Conservation (phyloP, 2,888 invertebrate species). For the Epiperipatus broadwayi region DNA sequence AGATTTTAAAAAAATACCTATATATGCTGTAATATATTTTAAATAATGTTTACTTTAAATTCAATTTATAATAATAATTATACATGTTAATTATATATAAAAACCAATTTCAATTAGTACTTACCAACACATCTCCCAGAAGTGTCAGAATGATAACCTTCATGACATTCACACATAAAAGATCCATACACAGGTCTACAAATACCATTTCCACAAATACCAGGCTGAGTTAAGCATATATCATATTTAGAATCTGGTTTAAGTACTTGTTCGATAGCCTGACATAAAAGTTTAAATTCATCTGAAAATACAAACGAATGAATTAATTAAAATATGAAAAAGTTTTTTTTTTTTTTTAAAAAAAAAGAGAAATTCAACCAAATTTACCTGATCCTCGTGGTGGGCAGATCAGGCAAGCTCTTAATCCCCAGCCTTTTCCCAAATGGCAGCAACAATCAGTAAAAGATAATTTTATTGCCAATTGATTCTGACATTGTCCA, state of each 20-base stretch:
- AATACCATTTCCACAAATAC: constrained; percentile 48
- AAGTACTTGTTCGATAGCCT: constrained; percentile 20
- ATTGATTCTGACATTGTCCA: constrained; percentile 47
- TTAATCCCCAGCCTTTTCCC: constrained; percentile 61
- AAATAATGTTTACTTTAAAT: too few species aligned
- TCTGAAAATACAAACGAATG: constrained; percentile 31
- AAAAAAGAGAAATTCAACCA: not conserved
- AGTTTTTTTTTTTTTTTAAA: not conserved
- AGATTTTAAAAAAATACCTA: too few species aligned
- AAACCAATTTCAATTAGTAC: too few species aligned
- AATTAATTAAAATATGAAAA: not conserved
- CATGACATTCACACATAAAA: constrained; percentile 54
- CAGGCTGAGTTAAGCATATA: constrained; percentile 53
- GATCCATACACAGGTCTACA: constrained; percentile 53
- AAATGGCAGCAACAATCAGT: constrained; percentile 71
- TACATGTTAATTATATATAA: too few species aligned
- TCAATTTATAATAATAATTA: too few species aligned
- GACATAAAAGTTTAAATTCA: constrained; percentile 41
- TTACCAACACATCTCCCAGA: constrained; percentile 22
- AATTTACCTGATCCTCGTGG: constrained; percentile 35
- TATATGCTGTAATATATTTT: too few species aligned
- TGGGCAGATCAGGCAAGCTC: constrained; percentile 49
- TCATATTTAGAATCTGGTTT: too few species aligned
- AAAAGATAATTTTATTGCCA: constrained; percentile 50
- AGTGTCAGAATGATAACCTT: constrained; percentile 37